Conservation (phyloP, 2,113 vertebrate species). For the Hucho hucho region DNA sequence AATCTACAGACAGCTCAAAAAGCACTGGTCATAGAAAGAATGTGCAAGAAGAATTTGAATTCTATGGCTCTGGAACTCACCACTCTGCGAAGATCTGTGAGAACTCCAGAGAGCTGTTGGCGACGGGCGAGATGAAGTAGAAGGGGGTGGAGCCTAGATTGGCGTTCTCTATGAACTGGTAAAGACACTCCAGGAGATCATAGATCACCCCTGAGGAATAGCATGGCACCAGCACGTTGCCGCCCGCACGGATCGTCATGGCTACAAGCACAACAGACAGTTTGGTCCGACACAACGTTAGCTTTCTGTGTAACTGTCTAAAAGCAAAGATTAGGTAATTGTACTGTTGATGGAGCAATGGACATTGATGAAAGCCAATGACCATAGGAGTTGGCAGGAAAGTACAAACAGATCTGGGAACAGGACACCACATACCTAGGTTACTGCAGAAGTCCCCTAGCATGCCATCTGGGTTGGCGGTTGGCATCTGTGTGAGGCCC, state of each 20-base stretch:
- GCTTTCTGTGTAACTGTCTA: not conserved
- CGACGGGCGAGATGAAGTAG: constrained; percentile 98
- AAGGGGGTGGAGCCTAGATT: constrained; percentile 90
- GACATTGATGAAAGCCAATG: not conserved
- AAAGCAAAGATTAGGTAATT: too few species aligned
- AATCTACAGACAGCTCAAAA: not conserved
- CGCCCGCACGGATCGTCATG: constrained; percentile 92
- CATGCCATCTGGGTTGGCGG: constrained; percentile 97
- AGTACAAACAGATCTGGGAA: not conserved
- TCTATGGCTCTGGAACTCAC: constrained; percentile 63
- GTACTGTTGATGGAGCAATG: not conserved
- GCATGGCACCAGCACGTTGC: constrained; percentile 94
- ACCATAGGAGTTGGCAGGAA: not conserved
- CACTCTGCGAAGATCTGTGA: constrained; percentile 98
- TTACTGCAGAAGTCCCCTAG: constrained; percentile 99
- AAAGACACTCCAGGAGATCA: constrained; percentile 94
- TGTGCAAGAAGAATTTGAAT: not conserved
- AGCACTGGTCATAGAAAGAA: not conserved
- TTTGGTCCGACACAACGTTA: not conserved
- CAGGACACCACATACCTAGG: constrained; percentile 75
- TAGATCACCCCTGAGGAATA: constrained; percentile 97
- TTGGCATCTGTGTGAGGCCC: constrained; percentile 96
- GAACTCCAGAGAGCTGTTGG: constrained; percentile 98
- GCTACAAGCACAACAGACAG: constrained; percentile 65
- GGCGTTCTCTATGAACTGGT: constrained; percentile 95